Evolutionary conservation across 2,888 invertebrate genomes (phyloP).

Genomic region (Drosophila nr. medialis): DNA sequence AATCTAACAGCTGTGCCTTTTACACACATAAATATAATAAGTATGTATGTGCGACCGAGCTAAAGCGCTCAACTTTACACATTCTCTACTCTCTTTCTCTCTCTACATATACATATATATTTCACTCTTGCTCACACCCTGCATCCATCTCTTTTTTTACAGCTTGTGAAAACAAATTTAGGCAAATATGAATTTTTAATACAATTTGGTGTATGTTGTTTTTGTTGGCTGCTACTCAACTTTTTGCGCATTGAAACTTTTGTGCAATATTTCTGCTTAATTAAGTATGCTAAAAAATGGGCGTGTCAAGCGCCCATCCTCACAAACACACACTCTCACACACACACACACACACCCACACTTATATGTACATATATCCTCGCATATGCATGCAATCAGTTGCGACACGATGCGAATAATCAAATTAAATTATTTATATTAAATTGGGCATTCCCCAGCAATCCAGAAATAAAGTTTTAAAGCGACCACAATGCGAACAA

Average conservation of each 20-base stretch:
- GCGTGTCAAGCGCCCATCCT: constrained; percentile 8
- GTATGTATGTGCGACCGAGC: constrained; percentile 10
- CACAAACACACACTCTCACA: neutral
- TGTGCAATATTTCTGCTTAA: constrained; percentile 70
- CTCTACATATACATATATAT: neutral
- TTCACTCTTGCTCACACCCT: neutral
- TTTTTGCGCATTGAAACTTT: constrained; percentile 62
- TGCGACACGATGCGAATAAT: constrained; percentile 51
- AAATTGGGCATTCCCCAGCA: constrained; percentile 32
- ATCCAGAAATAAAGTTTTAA: constrained; percentile 9
- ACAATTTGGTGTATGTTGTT: constrained; percentile 57
- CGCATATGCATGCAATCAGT: constrained; percentile 38
- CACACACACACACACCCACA: neutral
- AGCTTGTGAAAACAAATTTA: constrained; percentile 63
- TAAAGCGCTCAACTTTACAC: neutral
- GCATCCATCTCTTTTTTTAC: constrained; percentile 1
- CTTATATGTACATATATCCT: neutral
- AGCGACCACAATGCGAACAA: constrained; percentile 25
- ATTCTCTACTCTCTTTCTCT: neutral
- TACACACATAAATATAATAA: constrained; percentile 35
- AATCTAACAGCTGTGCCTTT: constrained; percentile 74
- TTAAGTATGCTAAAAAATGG: constrained; percentile 65
- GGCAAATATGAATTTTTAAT: constrained; percentile 79
- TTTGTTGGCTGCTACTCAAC: constrained; percentile 47
- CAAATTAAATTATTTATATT: constrained; percentile 68